Conservation (phyloP, 2,113 vertebrate genomes). For the Podilymbus podiceps region DNA sequence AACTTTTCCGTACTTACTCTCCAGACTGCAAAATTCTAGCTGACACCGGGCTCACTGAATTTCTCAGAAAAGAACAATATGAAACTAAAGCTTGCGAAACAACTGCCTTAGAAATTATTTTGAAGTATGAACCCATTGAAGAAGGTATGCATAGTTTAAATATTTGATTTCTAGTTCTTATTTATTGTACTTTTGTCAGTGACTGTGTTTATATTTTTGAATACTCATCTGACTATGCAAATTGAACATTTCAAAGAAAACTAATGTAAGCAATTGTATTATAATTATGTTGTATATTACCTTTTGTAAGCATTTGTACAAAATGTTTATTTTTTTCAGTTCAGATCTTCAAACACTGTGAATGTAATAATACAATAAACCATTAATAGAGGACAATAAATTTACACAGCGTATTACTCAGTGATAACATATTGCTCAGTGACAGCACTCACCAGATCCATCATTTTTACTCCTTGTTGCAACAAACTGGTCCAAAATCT, state of each 20-base stretch:
- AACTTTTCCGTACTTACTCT: constrained; percentile 70
- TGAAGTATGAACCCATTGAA: constrained; percentile 72
- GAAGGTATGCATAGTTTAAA: constrained; percentile 61
- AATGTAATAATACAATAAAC: background rate
- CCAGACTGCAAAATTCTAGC: constrained; percentile 27
- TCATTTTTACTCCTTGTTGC: background rate
- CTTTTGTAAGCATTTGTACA: background rate
- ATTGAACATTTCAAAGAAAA: background rate
- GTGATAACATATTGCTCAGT: background rate
- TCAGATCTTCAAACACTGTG: background rate
- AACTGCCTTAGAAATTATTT: constrained; percentile 55
- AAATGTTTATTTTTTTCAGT: background rate
- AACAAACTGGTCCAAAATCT: background rate
- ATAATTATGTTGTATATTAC: background rate
- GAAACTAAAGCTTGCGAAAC: background rate
- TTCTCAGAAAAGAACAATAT: constrained; percentile 71
- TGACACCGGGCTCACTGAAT: constrained; percentile 35
- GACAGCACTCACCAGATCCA: background rate
- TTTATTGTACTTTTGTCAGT: background rate
- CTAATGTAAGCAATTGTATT: background rate
- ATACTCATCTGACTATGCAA: background rate
- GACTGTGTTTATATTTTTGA: background rate
- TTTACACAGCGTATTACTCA: background rate
- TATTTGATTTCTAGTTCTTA: background rate
- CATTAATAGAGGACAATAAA: background rate